These are phyloP conservation scores for Spinus olivaceus DNA, from an alignment of 2,797 vertebrate genomes.

Conservation along the genomic window DNA sequence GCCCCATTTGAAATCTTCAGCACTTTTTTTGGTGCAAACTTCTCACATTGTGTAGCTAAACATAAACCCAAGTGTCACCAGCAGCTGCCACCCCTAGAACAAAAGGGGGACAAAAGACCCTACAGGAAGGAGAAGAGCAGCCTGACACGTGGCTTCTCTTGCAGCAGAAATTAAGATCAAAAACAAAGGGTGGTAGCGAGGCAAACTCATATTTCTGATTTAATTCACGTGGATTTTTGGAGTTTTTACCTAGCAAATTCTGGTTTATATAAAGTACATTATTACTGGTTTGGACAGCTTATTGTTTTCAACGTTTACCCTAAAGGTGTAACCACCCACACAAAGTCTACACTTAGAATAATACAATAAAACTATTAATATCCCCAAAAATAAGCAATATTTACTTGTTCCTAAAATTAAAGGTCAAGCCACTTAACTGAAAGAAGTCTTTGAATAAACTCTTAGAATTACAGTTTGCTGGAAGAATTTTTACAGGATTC, in stretches of 20 bases:
- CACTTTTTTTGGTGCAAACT: neutral
- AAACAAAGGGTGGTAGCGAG: neutral
- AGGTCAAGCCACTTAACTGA: neutral
- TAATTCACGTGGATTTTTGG: neutral
- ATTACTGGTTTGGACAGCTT: neutral
- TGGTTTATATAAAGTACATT: neutral
- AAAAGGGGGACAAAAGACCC: accelerated
- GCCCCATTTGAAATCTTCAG: neutral
- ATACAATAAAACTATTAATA: neutral
- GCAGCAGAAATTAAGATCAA: neutral
- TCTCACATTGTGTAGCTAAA: neutral
- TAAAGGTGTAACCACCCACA: neutral
- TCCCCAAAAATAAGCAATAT: neutral
- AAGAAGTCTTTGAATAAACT: neutral
- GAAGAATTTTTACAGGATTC: neutral
- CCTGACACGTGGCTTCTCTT: neutral
- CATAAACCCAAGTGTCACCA: neutral
- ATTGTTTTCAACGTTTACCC: neutral
- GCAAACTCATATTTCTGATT: neutral
- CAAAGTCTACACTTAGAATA: neutral
- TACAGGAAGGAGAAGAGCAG: neutral
- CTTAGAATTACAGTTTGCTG: neutral
- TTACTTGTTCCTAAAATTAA: neutral
- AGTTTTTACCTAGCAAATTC: neutral
- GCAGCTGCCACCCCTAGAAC: neutral